Base-by-base conservation (phyloP, 2,888 invertebrate genomes). In the Rhodophaea formosa region DNA sequence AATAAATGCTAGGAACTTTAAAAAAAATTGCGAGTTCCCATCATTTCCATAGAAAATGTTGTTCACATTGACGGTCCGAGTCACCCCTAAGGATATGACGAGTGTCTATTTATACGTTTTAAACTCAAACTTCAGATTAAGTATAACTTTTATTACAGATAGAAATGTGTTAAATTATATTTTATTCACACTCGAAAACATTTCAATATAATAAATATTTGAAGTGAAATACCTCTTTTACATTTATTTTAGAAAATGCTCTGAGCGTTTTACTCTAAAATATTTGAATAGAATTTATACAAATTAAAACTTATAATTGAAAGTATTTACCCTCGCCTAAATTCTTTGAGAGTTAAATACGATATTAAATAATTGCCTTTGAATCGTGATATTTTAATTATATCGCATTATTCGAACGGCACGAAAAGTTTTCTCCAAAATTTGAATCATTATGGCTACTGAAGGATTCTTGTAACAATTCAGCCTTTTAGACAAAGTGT, bases 371-470 rank as follows among this genome's bases (percentile, higher is more conserved):
- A 42, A 59, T 23, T 29, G 43, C n/a, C 32, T 56, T 44, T 32
- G 47, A 17, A 56, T 58, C 32, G n/a, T 6, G 56, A 57, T 53
- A 53, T 58, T 62, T 62, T 62, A 59, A 62, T 62, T 56, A 59
- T 56, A 53, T 44, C 47, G 32, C 53, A 44, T 58, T 62, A 58
- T 57, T 58, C 53, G 35, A 62, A 56, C 23, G 47, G 23, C 45
- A 39, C 12, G 35, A 45, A 29, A 53, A 53, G 29, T 42, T 53
- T 53, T 42, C 23, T 23, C 8, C 29, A 43, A 43, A 44, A 53
- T 53, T 53, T 29, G 42, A 43, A 53, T 43, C 53, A 43, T 42
- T 43, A 53, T 15, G 53, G 43, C 39, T 43, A 43, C 15, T n/a
- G 23, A 43, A 23, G 51, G 35, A 16, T 51, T 51, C 51, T 51